A percentile compares a stretch with the other conserved stretches of the same genome.
These are phyloP conservation scores for Drosophila macrospina DNA, from an alignment of 2,888 invertebrate species.

Conservation along the genomic window DNA sequence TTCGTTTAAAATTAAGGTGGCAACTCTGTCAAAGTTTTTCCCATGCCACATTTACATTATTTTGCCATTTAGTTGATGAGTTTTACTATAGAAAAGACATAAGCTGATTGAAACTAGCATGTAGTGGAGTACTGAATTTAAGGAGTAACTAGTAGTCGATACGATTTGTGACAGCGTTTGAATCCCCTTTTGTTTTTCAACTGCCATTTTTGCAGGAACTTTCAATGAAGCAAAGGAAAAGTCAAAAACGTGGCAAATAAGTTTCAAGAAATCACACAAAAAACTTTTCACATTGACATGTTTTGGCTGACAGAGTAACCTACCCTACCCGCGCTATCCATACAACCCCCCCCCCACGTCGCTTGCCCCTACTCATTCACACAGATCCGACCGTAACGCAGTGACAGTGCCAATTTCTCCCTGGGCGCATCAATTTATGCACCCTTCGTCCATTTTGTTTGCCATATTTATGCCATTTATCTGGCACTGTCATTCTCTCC, in stretches of 20 bases:
- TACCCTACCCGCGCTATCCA: too few species aligned
- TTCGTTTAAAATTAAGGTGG: too few species aligned
- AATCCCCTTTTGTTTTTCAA: not conserved
- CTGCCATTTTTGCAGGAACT: conserved; percentile 37
- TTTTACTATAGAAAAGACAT: too few species aligned
- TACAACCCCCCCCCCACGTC: not conserved
- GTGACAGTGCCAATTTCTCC: conserved; percentile 46
- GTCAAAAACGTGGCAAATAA: conserved; percentile 58
- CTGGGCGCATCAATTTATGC: conserved; percentile 62
- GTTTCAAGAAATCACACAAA: conserved; percentile 66
- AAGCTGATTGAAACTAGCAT: too few species aligned
- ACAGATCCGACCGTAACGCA: conserved; percentile 4
- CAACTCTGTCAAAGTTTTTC: too few species aligned
- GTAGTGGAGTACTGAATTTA: not conserved
- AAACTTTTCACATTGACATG: conserved; percentile 79
- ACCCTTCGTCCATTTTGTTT: conserved; percentile 71
- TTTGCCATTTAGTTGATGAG: too few species aligned
- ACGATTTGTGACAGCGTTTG: not conserved
- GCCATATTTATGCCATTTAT: conserved; percentile 77
- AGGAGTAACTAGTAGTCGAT: conserved; percentile 7
- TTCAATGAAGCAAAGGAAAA: conserved; percentile 47
- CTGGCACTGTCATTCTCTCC: conserved; percentile 44
- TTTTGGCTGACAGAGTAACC: conserved; percentile 55
- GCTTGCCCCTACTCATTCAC: not conserved
- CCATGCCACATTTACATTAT: too few species aligned